Conservation (phyloP, 2,888 invertebrate species). For the Invenusta paracnida region DNA sequence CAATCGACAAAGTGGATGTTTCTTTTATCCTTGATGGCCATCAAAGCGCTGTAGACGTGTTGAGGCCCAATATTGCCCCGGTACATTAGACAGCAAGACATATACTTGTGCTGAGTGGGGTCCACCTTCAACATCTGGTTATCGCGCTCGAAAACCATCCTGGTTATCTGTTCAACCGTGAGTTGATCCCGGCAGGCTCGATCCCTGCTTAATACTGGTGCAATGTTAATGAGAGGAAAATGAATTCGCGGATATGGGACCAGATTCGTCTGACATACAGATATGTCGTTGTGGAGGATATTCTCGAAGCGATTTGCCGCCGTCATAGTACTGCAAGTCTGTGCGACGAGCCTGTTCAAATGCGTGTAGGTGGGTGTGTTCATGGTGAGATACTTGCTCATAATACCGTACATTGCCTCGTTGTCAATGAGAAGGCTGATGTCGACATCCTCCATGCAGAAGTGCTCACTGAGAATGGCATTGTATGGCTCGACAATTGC, state of each 20-base stretch:
- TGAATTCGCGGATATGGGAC: conserved; percentile 42
- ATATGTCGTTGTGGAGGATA: conserved; percentile 34
- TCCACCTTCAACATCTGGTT: conserved; percentile 79
- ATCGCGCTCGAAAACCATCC: conserved; percentile 75
- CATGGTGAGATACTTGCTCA: not conserved
- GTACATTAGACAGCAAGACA: conserved; percentile 43
- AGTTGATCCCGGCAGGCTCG: conserved; percentile 65
- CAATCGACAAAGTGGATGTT: conserved; percentile 42
- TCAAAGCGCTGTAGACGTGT: conserved; percentile 48
- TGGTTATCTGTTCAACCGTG: conserved; percentile 72
- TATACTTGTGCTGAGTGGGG: conserved; percentile 30
- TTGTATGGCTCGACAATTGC: conserved; percentile 36
- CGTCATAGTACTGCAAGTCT: conserved; percentile 33
- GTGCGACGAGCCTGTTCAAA: conserved; percentile 75
- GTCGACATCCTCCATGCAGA: conserved; percentile 39
- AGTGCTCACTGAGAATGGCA: conserved; percentile 25
- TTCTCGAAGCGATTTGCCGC: conserved; percentile 36
- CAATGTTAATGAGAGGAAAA: conserved; percentile 33
- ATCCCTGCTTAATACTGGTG: conserved; percentile 31
- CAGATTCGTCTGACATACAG: conserved; percentile 38
- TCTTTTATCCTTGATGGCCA: conserved; percentile 25
- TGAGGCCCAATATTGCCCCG: conserved; percentile 47
- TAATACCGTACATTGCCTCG: conserved; percentile 34
- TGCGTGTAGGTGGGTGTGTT: conserved; percentile 72
- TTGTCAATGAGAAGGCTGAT: conserved; percentile 31